These are phyloP conservation scores for Taenioides sp. DNA, from an alignment of 2,797 vertebrate genomes.

Conservation along the genomic window DNA sequence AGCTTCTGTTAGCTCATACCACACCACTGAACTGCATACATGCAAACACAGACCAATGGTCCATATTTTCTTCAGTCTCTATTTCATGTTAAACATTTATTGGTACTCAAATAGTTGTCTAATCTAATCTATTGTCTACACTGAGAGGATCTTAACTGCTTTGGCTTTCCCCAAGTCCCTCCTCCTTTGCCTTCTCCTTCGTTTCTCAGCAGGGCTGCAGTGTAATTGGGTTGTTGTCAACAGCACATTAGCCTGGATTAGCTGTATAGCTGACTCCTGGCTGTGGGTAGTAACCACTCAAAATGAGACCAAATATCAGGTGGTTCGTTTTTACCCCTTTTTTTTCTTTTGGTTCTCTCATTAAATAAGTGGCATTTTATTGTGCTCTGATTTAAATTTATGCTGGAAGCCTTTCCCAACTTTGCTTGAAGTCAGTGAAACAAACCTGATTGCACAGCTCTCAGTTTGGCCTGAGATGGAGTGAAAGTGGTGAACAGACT, in stretches of 20 bases:
- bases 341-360: neutral
- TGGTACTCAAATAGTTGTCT: slow-evolving; percentile 4
- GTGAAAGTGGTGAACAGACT: too few relatives aligned
- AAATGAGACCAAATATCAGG: slow-evolving; percentile 43
- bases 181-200: slow-evolving; percentile 23
- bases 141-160: neutral
- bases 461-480: neutral
- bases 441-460: too few relatives aligned
- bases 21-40: slow-evolving; percentile 47
- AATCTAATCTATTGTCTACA: slow-evolving; percentile 30
- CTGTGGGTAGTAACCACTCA: slow-evolving; percentile 49
- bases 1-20: slow-evolving; percentile 65
- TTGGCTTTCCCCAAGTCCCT: slow-evolving; percentile 27
- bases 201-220: slow-evolving; percentile 63
- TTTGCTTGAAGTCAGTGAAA: neutral
- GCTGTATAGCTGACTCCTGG: slow-evolving; percentile 62
- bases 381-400: neutral
- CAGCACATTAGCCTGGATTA: slow-evolving; percentile 79
- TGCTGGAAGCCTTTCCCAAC: neutral
- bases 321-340: neutral
- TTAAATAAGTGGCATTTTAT: neutral
- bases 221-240: slow-evolving; percentile 81
- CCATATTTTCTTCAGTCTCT: neutral
- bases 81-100: slow-evolving; percentile 2
- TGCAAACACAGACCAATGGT: slow-evolving; percentile 2